A percentile compares a stretch with the other conserved stretches of the same genome.
These are phyloP conservation scores for Pocota personata DNA, from an alignment of 2,888 invertebrate species.

Conservation along the genomic window DNA sequence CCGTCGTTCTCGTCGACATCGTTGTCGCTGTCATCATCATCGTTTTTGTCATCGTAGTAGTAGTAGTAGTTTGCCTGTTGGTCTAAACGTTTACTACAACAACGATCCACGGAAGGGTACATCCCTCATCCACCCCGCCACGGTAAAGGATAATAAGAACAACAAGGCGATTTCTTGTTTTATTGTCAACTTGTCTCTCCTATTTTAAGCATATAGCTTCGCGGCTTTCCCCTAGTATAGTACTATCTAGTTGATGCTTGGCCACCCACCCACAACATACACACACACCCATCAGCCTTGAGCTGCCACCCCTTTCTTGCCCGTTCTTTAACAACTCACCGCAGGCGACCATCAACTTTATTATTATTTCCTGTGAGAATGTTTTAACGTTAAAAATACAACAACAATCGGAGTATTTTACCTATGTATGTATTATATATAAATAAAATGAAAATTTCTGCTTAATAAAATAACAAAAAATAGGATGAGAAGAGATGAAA, in stretches of 20 bases:
- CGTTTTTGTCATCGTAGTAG: background rate
- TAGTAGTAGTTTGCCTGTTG: slow-evolving; percentile 7
- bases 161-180: slow-evolving; percentile 37
- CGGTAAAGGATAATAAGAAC: slow-evolving; percentile 15
- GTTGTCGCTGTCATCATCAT: slow-evolving; percentile 55
- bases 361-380: slow-evolving; percentile 64
- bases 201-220: slow-evolving; percentile 35
- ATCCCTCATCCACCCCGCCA: no score
- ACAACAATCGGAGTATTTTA: slow-evolving; percentile 34
- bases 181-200: slow-evolving; percentile 50
- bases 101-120: slow-evolving; percentile 8
- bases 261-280: background rate
- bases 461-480: slow-evolving; percentile 11
- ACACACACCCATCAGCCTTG: background rate
- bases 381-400: slow-evolving; percentile 53
- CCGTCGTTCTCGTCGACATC: slow-evolving; percentile 42
- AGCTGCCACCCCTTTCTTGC: slow-evolving; percentile 13
- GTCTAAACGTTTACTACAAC: slow-evolving; percentile 40
- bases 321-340: slow-evolving; percentile 46
- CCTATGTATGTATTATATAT: background rate
- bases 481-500: slow-evolving; percentile 25
- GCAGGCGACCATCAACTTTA: slow-evolving; percentile 68
- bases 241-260: background rate
- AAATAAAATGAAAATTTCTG: slow-evolving; percentile 45
- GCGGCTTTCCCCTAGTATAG: slow-evolving; percentile 4